A percentile compares a stretch with the other conserved stretches of the same genome.
phyloP scores from a whole-genome alignment of 2,113 vertebrate genomes.

The Osmerus eperlanus region DNA sequence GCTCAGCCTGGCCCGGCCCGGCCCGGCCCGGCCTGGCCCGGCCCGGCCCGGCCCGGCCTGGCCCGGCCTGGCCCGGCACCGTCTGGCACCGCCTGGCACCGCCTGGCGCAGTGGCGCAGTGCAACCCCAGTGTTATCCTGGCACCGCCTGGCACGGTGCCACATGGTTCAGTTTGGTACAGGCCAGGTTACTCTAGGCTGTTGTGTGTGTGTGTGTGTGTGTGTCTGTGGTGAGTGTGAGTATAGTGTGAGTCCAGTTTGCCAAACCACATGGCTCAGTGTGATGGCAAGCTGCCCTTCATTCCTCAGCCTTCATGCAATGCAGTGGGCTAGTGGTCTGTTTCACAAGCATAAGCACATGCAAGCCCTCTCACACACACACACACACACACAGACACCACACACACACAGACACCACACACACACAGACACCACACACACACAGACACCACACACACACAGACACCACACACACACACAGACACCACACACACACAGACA shows the following conservation, averaged over 20 bases:
- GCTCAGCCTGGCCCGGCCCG: slow-evolving; percentile 19
- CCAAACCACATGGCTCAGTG: slow-evolving; percentile 37
- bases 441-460: background rate
- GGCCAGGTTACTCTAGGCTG: background rate
- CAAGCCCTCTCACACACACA: too few relatives aligned
- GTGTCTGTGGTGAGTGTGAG: slow-evolving; percentile 15
- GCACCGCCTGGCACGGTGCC: too few relatives aligned
- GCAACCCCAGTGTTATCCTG: too few relatives aligned
- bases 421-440: too few relatives aligned
- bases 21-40: too few relatives aligned
- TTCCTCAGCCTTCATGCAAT: slow-evolving; percentile 36
- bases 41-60: too few relatives aligned
- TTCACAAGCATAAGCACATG: slow-evolving; percentile 10
- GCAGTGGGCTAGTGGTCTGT: slow-evolving; percentile 24
- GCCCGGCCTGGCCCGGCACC: too few relatives aligned
- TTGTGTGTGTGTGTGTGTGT: slow-evolving; percentile 16
- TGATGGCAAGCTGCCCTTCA: slow-evolving; percentile 46
- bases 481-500: background rate
- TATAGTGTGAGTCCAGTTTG: slow-evolving; percentile 5
- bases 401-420: too few relatives aligned
- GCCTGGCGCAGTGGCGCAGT: too few relatives aligned
- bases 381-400: too few relatives aligned
- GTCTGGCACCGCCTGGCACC: too few relatives aligned
- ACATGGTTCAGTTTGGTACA: background rate
- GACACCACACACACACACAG: slow-evolving; percentile 6